Evolutionary conservation across 2,888 invertebrate genomes (phyloP).

Genomic region (Brachypalpus laphriformis): DNA sequence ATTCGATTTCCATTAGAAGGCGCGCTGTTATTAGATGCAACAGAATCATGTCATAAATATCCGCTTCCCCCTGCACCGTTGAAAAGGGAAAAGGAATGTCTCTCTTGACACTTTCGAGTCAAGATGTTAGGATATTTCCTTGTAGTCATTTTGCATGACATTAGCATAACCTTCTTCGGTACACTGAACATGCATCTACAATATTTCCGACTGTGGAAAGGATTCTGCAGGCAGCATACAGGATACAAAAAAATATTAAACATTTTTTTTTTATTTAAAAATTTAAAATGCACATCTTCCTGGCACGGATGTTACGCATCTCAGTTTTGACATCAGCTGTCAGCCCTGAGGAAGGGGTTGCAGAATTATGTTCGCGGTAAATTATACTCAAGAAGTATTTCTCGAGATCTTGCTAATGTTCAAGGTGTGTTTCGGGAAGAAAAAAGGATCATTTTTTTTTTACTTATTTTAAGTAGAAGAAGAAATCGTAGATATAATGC

Average conservation of each 20-base stretch:
- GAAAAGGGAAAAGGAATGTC: conserved; percentile 7
- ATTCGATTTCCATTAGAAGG: conserved; percentile 55
- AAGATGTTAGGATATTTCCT: conserved; percentile 48
- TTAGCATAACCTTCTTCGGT: conserved; percentile 59
- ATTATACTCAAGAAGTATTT: conserved; percentile 2
- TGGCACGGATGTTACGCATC: conserved; percentile 22
- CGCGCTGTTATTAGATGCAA: conserved; percentile 32
- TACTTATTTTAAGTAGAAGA: not conserved
- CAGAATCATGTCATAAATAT: conserved; percentile 30
- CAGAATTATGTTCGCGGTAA: conserved; percentile 33
- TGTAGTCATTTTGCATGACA: conserved; percentile 53
- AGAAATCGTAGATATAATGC: not conserved
- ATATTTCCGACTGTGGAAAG: not conserved
- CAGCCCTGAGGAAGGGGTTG: conserved; percentile 31
- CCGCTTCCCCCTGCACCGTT: not conserved
- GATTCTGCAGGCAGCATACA: not conserved
- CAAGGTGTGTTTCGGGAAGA: conserved; percentile 11
- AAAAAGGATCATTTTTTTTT: conserved; percentile 17
- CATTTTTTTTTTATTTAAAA: conserved; percentile 9
- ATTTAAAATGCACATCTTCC: not conserved
- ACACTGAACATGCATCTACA: conserved; percentile 31
- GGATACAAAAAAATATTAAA: not conserved
- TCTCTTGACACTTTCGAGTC: conserved; percentile 64
- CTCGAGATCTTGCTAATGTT: conserved; percentile 44
- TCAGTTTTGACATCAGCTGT: conserved; percentile 62